Evolutionary conservation across 1,140 invertebrate genomes (phyloP).

Genomic region (Heliconius eleuchia): DNA sequence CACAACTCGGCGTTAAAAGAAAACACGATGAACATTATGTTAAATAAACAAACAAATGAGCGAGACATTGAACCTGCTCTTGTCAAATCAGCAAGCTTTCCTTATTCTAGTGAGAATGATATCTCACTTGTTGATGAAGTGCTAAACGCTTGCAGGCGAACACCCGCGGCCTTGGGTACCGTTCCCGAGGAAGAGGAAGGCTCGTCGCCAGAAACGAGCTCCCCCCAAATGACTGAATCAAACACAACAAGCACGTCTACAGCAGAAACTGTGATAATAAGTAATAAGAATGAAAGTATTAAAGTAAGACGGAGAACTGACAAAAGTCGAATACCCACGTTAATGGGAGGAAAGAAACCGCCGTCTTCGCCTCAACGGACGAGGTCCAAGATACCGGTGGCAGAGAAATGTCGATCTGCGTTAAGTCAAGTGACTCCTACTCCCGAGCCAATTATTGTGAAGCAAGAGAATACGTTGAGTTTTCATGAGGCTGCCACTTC

Average conservation of each 20-base stretch:
- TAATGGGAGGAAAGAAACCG: conserved; percentile 69
- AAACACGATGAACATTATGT: conserved; percentile 68
- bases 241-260: conserved; percentile 86
- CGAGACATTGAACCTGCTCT: conserved; percentile 52
- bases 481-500: conserved; percentile 88
- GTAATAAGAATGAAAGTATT: conserved; percentile 72
- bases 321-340: conserved; percentile 74
- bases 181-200: conserved; percentile 85
- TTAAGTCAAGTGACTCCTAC: conserved; percentile 36
- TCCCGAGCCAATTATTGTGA: conserved; percentile 69
- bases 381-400: conserved; percentile 68
- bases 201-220: conserved; percentile 73
- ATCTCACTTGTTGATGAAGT: conserved; percentile 75
- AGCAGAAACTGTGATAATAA: conserved; percentile 83
- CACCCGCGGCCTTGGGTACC: conserved; percentile 76
- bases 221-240: conserved; percentile 83
- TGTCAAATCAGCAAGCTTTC: conserved; percentile 67
- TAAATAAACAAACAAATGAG: conserved; percentile 60
- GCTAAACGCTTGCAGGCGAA: conserved; percentile 70
- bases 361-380: conserved; percentile 66
- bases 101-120: conserved; percentile 60
- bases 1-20: conserved; percentile 69
- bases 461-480: conserved; percentile 81
- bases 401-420: conserved; percentile 46
- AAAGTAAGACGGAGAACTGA: conserved; percentile 57